Percentiles rank a stretch among this genome's conserved stretches.
Conservation (phyloP, 1,140 invertebrate genomes). For the Ladona fulva region DNA sequence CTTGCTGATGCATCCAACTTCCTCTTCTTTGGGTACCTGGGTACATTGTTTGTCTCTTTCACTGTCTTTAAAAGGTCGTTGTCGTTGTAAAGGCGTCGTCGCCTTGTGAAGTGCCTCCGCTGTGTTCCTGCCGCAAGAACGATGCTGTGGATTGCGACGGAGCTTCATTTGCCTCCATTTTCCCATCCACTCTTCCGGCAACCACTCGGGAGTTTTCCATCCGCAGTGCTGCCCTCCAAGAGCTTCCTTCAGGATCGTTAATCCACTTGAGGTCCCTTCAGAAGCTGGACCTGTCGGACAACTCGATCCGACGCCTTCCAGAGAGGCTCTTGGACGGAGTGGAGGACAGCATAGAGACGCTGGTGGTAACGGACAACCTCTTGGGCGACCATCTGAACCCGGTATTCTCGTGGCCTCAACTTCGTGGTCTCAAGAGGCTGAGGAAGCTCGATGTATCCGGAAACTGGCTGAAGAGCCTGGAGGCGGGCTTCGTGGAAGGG, state of each 20-base stretch:
- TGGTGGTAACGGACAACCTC: slow-evolving; percentile 68
- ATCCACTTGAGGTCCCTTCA: slow-evolving; percentile 53
- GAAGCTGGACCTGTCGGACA: slow-evolving; percentile 70
- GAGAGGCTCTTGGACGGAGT: slow-evolving; percentile 63
- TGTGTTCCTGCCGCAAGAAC: no score
- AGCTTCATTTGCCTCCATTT: slow-evolving; percentile 70
- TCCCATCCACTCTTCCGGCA: slow-evolving; percentile 59
- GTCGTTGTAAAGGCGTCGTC: no score
- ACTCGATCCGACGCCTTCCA: slow-evolving; percentile 66
- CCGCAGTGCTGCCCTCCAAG: slow-evolving; percentile 64
- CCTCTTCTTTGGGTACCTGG: no score
- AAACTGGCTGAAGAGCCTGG: slow-evolving; percentile 68
- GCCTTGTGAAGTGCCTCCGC: no score
- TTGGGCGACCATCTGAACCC: slow-evolving; percentile 82
- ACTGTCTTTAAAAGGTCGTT: no score
- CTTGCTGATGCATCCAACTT: no score
- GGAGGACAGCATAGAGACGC: slow-evolving; percentile 52
- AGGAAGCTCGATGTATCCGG: slow-evolving; percentile 63
- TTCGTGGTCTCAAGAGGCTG: slow-evolving; percentile 63
- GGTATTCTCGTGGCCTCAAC: slow-evolving; percentile 75
- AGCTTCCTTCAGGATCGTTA: slow-evolving; percentile 58
- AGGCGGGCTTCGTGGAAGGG: slow-evolving; percentile 76
- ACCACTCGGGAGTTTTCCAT: slow-evolving; percentile 69
- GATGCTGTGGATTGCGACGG: slow-evolving; percentile 26
- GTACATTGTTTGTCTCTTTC: no score